These are phyloP conservation scores for Zophobas morio DNA, from an alignment of 1,140 invertebrate species.

Conservation along the genomic window DNA sequence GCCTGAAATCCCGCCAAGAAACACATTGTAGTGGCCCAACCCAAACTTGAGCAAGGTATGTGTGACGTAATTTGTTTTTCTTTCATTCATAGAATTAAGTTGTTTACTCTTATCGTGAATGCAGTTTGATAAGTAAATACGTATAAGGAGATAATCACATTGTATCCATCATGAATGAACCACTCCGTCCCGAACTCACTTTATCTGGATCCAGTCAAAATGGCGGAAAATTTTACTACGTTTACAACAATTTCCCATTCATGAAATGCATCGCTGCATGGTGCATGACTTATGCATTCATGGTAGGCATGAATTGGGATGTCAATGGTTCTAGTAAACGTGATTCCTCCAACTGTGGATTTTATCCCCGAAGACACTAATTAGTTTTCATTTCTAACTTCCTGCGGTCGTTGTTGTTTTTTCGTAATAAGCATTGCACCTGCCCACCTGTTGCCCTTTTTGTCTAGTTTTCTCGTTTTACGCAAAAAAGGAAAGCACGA, in stretches of 20 bases:
- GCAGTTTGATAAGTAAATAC: slow-evolving; percentile 33
- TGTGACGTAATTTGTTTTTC: slow-evolving; percentile 60
- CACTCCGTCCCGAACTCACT: neutral
- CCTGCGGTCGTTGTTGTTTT: too few species aligned
- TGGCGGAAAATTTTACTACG: slow-evolving; percentile 48
- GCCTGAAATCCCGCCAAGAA: neutral
- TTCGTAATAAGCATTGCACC: neutral
- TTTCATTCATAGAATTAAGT: slow-evolving; percentile 53
- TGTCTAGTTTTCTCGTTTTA: neutral
- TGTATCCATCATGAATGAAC: slow-evolving; percentile 29
- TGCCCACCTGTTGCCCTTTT: slow-evolving; percentile 9
- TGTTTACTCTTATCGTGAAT: slow-evolving; percentile 45
- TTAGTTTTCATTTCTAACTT: too few species aligned
- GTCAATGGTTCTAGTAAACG: too few species aligned
- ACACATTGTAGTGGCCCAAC: slow-evolving; percentile 50
- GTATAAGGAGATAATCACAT: slow-evolving; percentile 2
- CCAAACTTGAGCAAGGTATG: slow-evolving; percentile 53
- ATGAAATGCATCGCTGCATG: slow-evolving; percentile 20
- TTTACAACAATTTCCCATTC: slow-evolving; percentile 24
- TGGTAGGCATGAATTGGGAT: neutral
- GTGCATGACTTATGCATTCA: slow-evolving; percentile 9
- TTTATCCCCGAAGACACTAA: too few species aligned
- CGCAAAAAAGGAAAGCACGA: slow-evolving; percentile 9
- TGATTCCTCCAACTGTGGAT: too few species aligned
- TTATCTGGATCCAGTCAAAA: slow-evolving; percentile 44